Base-by-base conservation (phyloP, 2,888 invertebrate species). In the Leptinotarsa rubiginosa region DNA sequence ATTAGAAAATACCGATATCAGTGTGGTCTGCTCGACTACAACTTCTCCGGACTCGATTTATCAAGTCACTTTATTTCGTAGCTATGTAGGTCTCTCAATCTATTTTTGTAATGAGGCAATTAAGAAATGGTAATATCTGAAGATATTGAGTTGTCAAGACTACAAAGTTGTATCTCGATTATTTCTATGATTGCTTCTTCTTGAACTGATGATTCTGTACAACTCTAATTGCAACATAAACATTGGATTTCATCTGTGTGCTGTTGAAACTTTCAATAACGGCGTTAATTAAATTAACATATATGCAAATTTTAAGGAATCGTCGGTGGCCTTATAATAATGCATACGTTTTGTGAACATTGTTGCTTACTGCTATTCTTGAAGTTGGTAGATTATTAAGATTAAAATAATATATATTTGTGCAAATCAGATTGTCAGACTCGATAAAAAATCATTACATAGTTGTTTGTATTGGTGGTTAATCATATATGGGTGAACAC, bases 101-200 rank as follows among this genome's bases (percentile, higher is more conserved):
- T 62, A 54, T 69, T 73, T 65, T 73, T 65, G 41, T 52, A 70
- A 69, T 65, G 49, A 47, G 47, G 73, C 73, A 73, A 73, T 73
- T 73, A 73, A 69, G 69, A 56, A 70, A 66, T 71, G 65, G 69
- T 65, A 65, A 73, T 69, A 52, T 47, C 62, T 68, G 65, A 49
- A 69, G 69, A 73, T 73, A 73, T 73, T 65, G 73, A 73, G 65
- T 69, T 65, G 69, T 73, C 65, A 56, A 66, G 73, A 49, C 47
- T 70, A 59, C 73, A 65, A 73, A 65, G 69, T 73, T 69, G 73
- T 52, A 50, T 73, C 73, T 70, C 73, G 65, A 65, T 73, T 47
- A 69, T 73, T 69, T 69, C 62, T 69, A 70, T 70, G 73, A 73
- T 73, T 70, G 52, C 65, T 65, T 56, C 31, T 25, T 62, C n/a